phyloP scores from a whole-genome alignment of 1,140 invertebrate genomes.

The Cheumatopsyche charites region DNA sequence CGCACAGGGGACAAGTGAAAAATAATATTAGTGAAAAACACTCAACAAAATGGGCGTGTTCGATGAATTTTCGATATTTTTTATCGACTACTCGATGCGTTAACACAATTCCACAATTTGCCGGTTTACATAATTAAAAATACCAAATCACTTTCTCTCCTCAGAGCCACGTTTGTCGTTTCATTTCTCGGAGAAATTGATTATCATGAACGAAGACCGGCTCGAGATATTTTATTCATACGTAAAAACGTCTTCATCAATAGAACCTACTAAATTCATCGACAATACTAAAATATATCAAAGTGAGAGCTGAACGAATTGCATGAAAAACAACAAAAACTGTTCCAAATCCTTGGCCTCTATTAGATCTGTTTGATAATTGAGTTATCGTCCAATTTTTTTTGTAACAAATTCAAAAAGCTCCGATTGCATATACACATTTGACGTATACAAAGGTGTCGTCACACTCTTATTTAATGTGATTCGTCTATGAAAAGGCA shows the following conservation, averaged over 20 bases:
- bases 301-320: conserved; percentile 2
- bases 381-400: no score
- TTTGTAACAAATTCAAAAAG: no score
- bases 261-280: no score
- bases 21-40: no score
- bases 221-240: conserved; percentile 8
- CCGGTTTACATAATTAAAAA: conserved; percentile 31
- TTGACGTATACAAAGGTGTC: no score
- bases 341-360: background rate
- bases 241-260: background rate
- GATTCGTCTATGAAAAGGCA: no score
- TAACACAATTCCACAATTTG: conserved; percentile 21
- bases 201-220: conserved; percentile 19
- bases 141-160: conserved; percentile 33
- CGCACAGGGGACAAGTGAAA: no score
- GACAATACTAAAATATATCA: background rate
- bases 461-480: no score
- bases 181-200: conserved; percentile 33
- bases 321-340: background rate
- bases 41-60: no score
- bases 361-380: no score
- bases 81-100: background rate
- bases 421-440: no score
- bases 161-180: conserved; percentile 29
- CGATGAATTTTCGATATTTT: no score